These are phyloP conservation scores for Leucopternis melanops DNA, from an alignment of 2,113 vertebrate genomes.

Conservation along the genomic window DNA sequence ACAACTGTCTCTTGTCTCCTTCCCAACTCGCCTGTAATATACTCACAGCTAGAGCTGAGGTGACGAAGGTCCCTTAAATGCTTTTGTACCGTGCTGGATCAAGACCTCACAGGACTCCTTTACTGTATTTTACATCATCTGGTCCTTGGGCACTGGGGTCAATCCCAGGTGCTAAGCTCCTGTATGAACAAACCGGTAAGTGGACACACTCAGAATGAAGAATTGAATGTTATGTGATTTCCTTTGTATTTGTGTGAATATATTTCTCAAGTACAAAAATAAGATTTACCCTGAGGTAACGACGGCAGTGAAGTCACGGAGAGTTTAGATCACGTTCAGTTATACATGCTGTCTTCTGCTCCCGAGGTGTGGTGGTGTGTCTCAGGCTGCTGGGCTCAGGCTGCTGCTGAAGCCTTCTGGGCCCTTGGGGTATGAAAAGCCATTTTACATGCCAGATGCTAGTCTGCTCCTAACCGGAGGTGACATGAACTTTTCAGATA, in stretches of 20 bases:
- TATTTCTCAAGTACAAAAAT: neutral
- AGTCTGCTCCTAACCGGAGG: slow-evolving; percentile 9
- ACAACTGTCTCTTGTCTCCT: neutral
- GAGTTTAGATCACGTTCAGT: neutral
- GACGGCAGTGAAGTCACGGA: neutral
- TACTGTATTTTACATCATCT: neutral
- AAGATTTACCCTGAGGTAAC: neutral
- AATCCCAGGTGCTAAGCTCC: rapidly evolving
- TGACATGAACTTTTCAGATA: slow-evolving; percentile 3
- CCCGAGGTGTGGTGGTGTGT: neutral
- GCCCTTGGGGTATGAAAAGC: neutral
- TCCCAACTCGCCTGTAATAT: neutral
- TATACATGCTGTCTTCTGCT: neutral
- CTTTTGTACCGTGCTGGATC: neutral
- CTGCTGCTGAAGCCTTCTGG: neutral
- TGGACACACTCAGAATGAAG: rapidly evolving
- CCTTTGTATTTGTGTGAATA: neutral
- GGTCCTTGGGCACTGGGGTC: neutral
- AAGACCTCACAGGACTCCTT: neutral
- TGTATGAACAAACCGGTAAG: rapidly evolving
- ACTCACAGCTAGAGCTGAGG: neutral
- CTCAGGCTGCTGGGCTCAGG: neutral
- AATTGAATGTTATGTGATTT: neutral
- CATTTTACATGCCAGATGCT: neutral
- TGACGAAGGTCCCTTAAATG: neutral